A percentile compares a stretch with the other conserved stretches of the same genome.
phyloP scores from a whole-genome alignment of 2,888 invertebrate genomes.

The Germaria angustata region DNA sequence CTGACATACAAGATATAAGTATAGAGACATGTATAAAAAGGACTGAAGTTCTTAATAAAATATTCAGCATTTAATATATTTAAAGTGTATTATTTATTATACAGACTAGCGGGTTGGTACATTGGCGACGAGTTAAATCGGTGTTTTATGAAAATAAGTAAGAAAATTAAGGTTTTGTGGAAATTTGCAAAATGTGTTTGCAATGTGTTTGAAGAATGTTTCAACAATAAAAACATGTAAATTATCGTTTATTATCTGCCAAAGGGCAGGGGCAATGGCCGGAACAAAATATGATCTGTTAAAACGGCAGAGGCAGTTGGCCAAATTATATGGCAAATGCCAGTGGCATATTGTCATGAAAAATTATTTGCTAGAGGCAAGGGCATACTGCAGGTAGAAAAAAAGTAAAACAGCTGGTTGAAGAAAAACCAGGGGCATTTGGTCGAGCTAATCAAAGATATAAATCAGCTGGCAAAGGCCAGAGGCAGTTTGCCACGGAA shows the following conservation, averaged over 20 bases:
- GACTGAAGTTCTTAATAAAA: no score
- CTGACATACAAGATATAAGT: no score
- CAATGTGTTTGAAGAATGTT: conserved; percentile 11
- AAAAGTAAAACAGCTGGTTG: background rate
- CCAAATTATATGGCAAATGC: conserved; percentile 33
- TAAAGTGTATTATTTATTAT: no score
- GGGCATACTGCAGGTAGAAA: no score
- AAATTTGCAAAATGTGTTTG: no score
- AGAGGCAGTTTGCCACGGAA: no score
- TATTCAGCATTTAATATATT: no score
- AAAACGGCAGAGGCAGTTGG: conserved; percentile 30
- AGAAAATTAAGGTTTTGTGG: conserved; percentile 26
- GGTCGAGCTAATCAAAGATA: background rate
- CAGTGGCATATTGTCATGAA: background rate
- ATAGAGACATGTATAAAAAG: no score
- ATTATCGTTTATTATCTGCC: conserved; percentile 23
- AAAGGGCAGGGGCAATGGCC: conserved; percentile 24
- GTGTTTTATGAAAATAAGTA: conserved; percentile 15
- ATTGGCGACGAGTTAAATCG: conserved; percentile 50
- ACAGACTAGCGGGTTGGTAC: no score
- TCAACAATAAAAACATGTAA: conserved; percentile 4
- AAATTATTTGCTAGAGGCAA: no score
- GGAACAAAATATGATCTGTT: conserved; percentile 20
- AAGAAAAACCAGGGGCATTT: conserved; percentile 22
- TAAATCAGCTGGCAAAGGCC: background rate